Evolutionary conservation across 1,140 invertebrate species (phyloP), one percentile per base, ranked within the genome.

Genomic region (Calephelis virginiensis): DNA sequence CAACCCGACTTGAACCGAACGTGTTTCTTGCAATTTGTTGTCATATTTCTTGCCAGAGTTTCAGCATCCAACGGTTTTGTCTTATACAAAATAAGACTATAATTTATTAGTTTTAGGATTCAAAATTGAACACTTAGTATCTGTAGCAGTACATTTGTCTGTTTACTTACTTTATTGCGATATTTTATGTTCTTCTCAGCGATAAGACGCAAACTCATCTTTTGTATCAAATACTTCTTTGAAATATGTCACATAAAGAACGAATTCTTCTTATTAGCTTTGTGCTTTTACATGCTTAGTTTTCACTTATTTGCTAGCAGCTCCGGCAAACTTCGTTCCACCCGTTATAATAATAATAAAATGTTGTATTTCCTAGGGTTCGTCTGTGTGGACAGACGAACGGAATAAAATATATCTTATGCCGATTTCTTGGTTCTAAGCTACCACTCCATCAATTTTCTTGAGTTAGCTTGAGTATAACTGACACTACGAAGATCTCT

Each of bases 21-120:
- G 86, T 90, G 88, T 86, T 90, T 86, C 82, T 82, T 83, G 80
- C 80, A 81, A 90, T 90, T 90, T 90, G 88, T 90, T 90, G 86
- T 86, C 88, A 90, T 89, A 90, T 90, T 90, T 87, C 83, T 87
- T 78, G 76, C 79, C 79, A 82, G 73, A 75, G 68, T 75, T 74
- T 77, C 80, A 78, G 68, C 75, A 75, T 85, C 83, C 83, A 80
- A 76, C 85, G 77, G 61, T 72, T 13, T 56, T 17, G 49, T 61
- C 45, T 38, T 78, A 78, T 59, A 63, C 67, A 59, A 86, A 68
- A 77, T 70, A 67, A 66, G 37, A 80, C 78, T 67, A 69, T 80
- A 80, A 63, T 6, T 0, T 5, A 3, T 60, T 13, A 60, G n/a
- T 28, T 53, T 49, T 74, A 85, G 72, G 76, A 43, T 68, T n/a